phyloP scores from a whole-genome alignment of 1,140 invertebrate species.

The Bombus impatiens region DNA sequence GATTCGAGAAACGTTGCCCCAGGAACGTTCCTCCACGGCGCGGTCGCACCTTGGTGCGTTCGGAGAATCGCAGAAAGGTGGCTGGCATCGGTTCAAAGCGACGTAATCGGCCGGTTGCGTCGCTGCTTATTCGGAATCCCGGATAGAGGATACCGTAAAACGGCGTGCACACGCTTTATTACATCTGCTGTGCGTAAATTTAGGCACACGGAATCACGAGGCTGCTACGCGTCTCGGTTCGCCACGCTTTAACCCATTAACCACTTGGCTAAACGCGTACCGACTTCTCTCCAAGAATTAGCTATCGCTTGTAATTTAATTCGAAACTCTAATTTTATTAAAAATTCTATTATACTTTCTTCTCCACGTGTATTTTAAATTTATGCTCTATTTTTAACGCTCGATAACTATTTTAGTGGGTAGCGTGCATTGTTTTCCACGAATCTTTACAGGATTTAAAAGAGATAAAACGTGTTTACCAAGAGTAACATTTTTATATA shows the following conservation, averaged over 20 bases:
- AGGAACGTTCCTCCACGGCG: conserved; percentile 35
- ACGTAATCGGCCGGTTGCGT: conserved; percentile 34
- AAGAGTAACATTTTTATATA: too few species aligned
- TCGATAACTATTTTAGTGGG: neutral
- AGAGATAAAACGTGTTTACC: too few species aligned
- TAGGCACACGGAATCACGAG: conserved; percentile 57
- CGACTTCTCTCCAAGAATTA: neutral
- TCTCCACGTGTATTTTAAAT: neutral
- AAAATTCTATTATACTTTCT: neutral
- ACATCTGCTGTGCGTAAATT: conserved; percentile 57
- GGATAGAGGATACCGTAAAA: conserved; percentile 55
- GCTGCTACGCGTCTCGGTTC: neutral
- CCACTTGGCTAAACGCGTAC: neutral
- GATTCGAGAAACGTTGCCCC: neutral
- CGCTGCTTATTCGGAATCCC: conserved; percentile 60
- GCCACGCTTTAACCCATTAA: conserved; percentile 29
- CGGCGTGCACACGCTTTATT: conserved; percentile 48
- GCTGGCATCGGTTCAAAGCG: conserved; percentile 61
- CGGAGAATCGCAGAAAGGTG: conserved; percentile 53
- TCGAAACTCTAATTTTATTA: neutral
- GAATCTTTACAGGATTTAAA: too few species aligned
- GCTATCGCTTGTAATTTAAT: neutral
- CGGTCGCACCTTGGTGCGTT: conserved; percentile 49
- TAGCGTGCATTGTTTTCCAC: too few species aligned
- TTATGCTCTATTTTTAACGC: neutral